These are phyloP conservation scores for Trachymyrmex cornetzi DNA, from an alignment of 1,140 invertebrate genomes.

Conservation along the genomic window DNA sequence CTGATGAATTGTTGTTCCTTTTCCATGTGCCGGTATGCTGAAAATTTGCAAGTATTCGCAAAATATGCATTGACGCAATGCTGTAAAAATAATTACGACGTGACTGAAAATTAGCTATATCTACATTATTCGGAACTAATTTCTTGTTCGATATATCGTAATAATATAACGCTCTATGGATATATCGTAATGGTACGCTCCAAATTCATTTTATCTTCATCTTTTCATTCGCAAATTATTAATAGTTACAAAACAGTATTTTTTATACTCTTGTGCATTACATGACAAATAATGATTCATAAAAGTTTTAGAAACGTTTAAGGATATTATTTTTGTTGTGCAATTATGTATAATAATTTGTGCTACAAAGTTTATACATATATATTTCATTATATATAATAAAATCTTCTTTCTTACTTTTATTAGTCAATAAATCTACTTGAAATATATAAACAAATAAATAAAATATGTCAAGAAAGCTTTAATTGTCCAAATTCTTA, in stretches of 20 bases:
- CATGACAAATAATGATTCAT: neutral
- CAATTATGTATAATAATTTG: neutral
- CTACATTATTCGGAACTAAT: neutral
- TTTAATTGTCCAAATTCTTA: neutral
- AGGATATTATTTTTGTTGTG: neutral
- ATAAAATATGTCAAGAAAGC: neutral
- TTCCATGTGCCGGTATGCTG: conserved; percentile 89
- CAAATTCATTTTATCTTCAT: neutral
- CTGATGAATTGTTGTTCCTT: conserved; percentile 86
- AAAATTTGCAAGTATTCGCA: neutral
- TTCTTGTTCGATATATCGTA: neutral
- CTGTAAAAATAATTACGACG: conserved; percentile 19
- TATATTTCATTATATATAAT: too few species aligned
- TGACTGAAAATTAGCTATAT: conserved; percentile 64
- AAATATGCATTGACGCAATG: neutral
- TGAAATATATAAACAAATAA: neutral
- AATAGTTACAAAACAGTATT: neutral
- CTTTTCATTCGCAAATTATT: neutral
- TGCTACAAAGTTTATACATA: neutral
- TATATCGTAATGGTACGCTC: too few species aligned
- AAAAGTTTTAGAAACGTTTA: neutral
- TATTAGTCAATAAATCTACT: neutral
- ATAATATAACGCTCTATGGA: neutral
- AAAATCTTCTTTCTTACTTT: neutral
- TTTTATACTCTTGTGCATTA: neutral